These are phyloP conservation scores for Synergus itoensis DNA, from an alignment of 2,888 invertebrate genomes.

Conservation along the genomic window DNA sequence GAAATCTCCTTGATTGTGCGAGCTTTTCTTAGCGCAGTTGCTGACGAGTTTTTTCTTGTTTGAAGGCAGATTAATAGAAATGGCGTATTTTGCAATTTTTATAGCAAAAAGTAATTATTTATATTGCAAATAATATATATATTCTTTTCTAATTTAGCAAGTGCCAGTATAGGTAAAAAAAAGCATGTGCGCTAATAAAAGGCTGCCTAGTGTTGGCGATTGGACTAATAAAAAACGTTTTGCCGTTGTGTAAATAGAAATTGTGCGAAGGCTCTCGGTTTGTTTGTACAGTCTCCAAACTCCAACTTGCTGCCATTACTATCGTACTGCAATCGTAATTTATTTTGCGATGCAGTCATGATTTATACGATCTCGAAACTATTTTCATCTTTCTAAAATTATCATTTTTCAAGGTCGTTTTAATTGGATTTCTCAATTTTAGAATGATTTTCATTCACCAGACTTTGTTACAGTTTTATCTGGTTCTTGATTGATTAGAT, in stretches of 20 bases:
- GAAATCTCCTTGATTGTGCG: slow-evolving; percentile 4
- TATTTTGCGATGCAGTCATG: slow-evolving; percentile 27
- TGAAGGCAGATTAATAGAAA: slow-evolving; percentile 17
- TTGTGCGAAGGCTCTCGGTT: slow-evolving; percentile 39
- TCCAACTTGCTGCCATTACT: background rate
- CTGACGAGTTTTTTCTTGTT: slow-evolving; percentile 7
- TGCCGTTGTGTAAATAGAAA: slow-evolving; percentile 42
- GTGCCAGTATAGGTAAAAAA: slow-evolving; percentile 41
- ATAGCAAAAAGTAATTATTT: background rate
- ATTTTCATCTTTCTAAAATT: slow-evolving; percentile 29
- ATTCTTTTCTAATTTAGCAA: background rate
- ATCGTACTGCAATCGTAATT: background rate
- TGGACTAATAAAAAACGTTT: slow-evolving; percentile 56
- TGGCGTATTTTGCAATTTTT: background rate
- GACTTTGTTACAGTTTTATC: background rate
- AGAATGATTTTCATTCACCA: background rate
- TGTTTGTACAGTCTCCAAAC: slow-evolving; percentile 33
- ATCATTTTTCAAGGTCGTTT: background rate
- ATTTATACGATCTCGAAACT: background rate
- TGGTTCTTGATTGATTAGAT: background rate
- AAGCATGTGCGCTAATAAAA: slow-evolving; percentile 58
- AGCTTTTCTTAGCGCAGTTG: slow-evolving; percentile 38
- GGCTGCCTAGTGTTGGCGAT: slow-evolving; percentile 54
- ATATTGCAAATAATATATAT: slow-evolving; percentile 21
- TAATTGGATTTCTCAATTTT: background rate